Evolutionary conservation across 1,140 invertebrate genomes (phyloP), one percentile per base, ranked within the genome.

Genomic region (Dendrolimus kikuchii): DNA sequence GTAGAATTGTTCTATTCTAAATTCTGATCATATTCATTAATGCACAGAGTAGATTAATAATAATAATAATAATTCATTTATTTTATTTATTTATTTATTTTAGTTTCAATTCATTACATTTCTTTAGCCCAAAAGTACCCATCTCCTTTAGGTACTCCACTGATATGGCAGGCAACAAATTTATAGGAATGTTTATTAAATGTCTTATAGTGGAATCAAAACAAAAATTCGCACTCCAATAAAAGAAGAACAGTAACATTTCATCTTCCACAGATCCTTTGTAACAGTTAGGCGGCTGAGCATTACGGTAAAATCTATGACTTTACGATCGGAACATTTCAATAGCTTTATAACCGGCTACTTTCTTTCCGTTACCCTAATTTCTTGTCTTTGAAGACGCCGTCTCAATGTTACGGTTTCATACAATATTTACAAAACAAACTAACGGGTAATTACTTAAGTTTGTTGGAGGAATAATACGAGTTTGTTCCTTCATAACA

Each of bases 341-440:
- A 60, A 74, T 58, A 67, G 56, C 68, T 80, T 75, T 81, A 81
- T 81, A 74, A 77, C 74, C 63, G 47, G 68, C 76, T 82, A 80
- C 74, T 81, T 81, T 83, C 80, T 81, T 80, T 71, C 80, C 74
- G 76, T 79, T 78, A 79, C 58, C 55, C 64, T 53, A 76, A 58
- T 77, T 79, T 68, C 60, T 62, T 53, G 57, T 49, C 60, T 75
- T 71, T 72, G 63, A 68, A 72, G 55, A 47, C 54, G 59, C 76
- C 76, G 80, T 66, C 71, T 64, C 60, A 23, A 23, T 68, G 64
- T 69, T 72, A 56, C 76, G 57, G 60, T 62, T 69, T 71, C 45
- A 59, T 59, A 62, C 36, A 45, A 53, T 58, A 48, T 63, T 53
- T 59, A 54, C 43, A 23, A 48, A 55, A 57, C 51, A 57, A 50